phyloP scores from a whole-genome alignment of 2,113 vertebrate species.

The Jaculus jaculus region DNA sequence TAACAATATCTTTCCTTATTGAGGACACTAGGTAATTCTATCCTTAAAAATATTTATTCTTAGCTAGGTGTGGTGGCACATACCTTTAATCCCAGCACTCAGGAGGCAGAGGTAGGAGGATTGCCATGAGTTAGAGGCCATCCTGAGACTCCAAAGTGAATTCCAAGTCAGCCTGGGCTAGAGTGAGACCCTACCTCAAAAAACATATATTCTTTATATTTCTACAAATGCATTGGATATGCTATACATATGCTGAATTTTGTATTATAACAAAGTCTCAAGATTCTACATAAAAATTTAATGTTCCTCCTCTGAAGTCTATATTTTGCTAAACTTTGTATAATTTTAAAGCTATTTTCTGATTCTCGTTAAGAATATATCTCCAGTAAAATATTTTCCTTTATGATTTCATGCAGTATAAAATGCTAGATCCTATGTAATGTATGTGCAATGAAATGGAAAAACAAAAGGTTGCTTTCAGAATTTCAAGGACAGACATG shows the following conservation, averaged over 20 bases:
- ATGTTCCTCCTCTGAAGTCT: not conserved
- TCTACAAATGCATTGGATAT: not conserved
- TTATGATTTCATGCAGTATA: not conserved
- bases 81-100: no score
- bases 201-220: no score
- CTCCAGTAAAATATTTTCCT: not conserved
- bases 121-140: no score
- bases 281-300: not conserved
- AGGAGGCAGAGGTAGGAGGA: no score
- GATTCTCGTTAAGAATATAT: not conserved
- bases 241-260: not conserved
- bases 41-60: not conserved
- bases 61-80: no score
- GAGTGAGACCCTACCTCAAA: no score
- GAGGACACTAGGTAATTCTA: not conserved
- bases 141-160: no score
- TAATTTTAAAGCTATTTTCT: not conserved
- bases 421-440: not conserved
- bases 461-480: constrained; percentile 41
- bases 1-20: no score
- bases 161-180: no score
- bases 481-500: constrained; percentile 46
- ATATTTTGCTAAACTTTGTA: not conserved
- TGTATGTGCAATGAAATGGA: constrained; percentile 12
- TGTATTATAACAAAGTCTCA: not conserved